phyloP scores from a whole-genome alignment of 2,797 vertebrate species.

The Psittacula derbiana region DNA sequence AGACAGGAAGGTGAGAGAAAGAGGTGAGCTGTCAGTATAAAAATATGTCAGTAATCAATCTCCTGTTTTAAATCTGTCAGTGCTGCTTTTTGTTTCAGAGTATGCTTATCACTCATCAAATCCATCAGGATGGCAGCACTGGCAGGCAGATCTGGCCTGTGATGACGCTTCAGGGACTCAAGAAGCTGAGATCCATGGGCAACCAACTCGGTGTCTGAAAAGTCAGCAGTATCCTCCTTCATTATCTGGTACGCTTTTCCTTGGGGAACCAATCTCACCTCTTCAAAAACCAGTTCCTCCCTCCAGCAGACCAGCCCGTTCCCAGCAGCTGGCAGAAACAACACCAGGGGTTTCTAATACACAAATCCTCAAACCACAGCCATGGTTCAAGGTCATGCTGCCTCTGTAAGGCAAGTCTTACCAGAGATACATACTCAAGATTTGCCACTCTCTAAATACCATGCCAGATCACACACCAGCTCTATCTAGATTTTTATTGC shows the following conservation, averaged over 20 bases:
- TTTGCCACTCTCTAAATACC: background rate
- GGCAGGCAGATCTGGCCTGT: background rate
- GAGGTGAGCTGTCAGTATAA: background rate
- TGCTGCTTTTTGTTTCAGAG: background rate
- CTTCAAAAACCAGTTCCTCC: background rate
- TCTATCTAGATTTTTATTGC: background rate
- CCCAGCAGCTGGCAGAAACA: background rate
- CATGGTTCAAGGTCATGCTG: background rate
- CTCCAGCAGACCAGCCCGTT: background rate
- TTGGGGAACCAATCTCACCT: background rate
- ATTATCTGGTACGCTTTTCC: background rate
- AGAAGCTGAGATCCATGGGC: accelerated
- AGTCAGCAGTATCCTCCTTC: background rate
- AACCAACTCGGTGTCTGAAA: background rate
- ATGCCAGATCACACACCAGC: background rate
- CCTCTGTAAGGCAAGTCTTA: background rate
- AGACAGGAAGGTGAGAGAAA: background rate
- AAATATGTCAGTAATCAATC: background rate
- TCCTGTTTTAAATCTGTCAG: background rate
- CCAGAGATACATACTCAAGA: background rate
- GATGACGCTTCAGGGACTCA: background rate
- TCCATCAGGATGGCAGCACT: background rate
- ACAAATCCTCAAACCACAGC: background rate
- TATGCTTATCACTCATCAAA: background rate
- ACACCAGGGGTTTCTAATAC: background rate